Percentiles rank a stretch among this genome's conserved stretches.
phyloP scores from a whole-genome alignment of 1,140 invertebrate species.

The Bombus impatiens region DNA sequence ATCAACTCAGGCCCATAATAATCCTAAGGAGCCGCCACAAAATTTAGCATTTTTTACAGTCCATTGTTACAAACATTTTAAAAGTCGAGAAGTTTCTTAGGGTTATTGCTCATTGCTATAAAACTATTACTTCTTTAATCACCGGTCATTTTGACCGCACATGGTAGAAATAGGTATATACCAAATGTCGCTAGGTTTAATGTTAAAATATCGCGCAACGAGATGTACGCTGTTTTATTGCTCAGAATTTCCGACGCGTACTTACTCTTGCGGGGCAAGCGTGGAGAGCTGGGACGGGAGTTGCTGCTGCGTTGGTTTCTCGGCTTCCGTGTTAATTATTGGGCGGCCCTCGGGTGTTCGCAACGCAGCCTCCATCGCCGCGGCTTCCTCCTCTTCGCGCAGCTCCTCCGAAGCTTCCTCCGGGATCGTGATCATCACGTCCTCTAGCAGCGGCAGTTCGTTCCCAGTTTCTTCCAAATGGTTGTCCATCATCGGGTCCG shows the following conservation, averaged over 20 bases:
- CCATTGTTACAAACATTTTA: too few relatives aligned
- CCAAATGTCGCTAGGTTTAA: too few relatives aligned
- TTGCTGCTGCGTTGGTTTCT: constrained; percentile 65
- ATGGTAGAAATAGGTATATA: too few relatives aligned
- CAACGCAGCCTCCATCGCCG: constrained; percentile 67
- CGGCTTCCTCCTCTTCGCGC: constrained; percentile 77
- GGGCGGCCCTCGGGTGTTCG: constrained; percentile 70
- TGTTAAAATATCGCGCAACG: constrained; percentile 15
- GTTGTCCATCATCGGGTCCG: constrained; percentile 75
- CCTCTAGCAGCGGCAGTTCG: constrained; percentile 76
- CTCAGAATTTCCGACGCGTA: constrained; percentile 32
- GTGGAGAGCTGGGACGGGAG: constrained; percentile 39
- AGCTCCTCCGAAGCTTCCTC: constrained; percentile 80
- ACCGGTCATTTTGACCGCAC: too few relatives aligned
- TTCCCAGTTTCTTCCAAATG: constrained; percentile 76
- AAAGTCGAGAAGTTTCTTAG: too few relatives aligned
- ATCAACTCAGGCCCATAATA: too few relatives aligned
- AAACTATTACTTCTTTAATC: too few relatives aligned
- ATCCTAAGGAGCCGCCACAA: too few relatives aligned
- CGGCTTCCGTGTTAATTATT: constrained; percentile 73
- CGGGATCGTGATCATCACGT: constrained; percentile 78
- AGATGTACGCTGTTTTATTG: not conserved
- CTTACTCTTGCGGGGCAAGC: constrained; percentile 67
- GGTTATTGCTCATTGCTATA: too few relatives aligned
- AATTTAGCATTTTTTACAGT: too few relatives aligned